Percentiles rank a stretch among this genome's conserved stretches.
Evolutionary conservation across 2,888 invertebrate genomes (phyloP).

Genomic region (Willowsia nigromaculata): DNA sequence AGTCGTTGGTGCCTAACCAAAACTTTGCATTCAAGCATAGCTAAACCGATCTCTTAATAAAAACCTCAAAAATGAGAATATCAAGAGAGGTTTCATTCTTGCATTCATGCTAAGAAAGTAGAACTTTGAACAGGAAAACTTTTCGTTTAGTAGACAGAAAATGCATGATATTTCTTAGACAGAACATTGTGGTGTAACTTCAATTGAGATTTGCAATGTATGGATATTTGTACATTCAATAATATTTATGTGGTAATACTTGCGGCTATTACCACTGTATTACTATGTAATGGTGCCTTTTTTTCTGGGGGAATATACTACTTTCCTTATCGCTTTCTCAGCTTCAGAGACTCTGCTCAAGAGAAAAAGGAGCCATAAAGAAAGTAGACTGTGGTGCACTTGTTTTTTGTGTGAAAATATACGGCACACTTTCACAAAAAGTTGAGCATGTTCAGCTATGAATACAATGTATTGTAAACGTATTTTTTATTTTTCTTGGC

Average conservation of each 20-base stretch:
- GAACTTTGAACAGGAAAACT: constrained; percentile 4
- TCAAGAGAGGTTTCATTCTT: background rate
- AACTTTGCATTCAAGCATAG: background rate
- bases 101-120: background rate
- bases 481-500: constrained; percentile 42
- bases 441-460: background rate
- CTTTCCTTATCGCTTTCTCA: constrained; percentile 22
- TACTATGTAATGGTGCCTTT: background rate
- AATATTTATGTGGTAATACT: constrained; percentile 47
- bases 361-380: constrained; percentile 15
- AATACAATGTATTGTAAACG: background rate
- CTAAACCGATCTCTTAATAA: background rate
- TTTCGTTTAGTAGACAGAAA: background rate
- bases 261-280: constrained; percentile 5
- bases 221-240: background rate
- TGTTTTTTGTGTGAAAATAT: background rate
- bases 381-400: background rate
- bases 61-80: background rate
- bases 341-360: background rate
- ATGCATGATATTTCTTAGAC: background rate
- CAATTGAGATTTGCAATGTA: constrained; percentile 32
- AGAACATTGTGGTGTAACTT: background rate
- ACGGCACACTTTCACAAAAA: background rate
- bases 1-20: background rate
- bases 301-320: background rate